Evolutionary conservation across 1,140 invertebrate species (phyloP), one percentile per base, ranked within the genome.

Genomic region (Penaeus vannamei): DNA sequence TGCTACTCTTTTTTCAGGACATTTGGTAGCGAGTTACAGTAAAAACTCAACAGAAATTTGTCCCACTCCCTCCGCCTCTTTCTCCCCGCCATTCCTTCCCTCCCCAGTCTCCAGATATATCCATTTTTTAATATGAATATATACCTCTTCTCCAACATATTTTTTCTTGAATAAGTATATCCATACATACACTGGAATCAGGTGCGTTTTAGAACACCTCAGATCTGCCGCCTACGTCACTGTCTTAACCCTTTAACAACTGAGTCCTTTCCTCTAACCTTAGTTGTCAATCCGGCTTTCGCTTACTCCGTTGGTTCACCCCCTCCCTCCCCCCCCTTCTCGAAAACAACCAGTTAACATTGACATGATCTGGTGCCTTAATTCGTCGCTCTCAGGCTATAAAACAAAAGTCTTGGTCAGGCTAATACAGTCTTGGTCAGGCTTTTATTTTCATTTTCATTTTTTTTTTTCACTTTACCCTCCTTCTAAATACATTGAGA

Each of bases 311-410:
- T 32, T 85, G 62, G 62, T 53, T 85, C 72, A 36, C 53, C 72
- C 29, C 60, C 85, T 72, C 69, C 76, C 59, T 42, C 23, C 84
- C 23, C 84, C 42, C 76, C 85, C 76, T 23, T 32, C 62, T 64
- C 61, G 82, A 60, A 60, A 72, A 84, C 83, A 46, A 84, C 64
- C 83, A 84, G 83, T 60, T 22, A 86, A 80, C 85, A 77, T 59
- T 62, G 72, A 62, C 72, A 79, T 61, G 7, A 77, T 86, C 76
- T 86, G 60, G 53, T 86, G 29, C 60, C 69, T 46, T 26, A 64
- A 61, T 36, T 32, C 22, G n/a, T 59, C 36, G 64, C 83, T 53
- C n/a, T 42, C 82, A 84, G 82, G 84, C 36, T 36, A 36, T 36
- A 36, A 36, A 36, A 36, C 36, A 36, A 36, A 36, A 36, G 36